These are phyloP conservation scores for Agrochola lychnidis DNA, from an alignment of 2,888 invertebrate genomes.

Conservation along the genomic window DNA sequence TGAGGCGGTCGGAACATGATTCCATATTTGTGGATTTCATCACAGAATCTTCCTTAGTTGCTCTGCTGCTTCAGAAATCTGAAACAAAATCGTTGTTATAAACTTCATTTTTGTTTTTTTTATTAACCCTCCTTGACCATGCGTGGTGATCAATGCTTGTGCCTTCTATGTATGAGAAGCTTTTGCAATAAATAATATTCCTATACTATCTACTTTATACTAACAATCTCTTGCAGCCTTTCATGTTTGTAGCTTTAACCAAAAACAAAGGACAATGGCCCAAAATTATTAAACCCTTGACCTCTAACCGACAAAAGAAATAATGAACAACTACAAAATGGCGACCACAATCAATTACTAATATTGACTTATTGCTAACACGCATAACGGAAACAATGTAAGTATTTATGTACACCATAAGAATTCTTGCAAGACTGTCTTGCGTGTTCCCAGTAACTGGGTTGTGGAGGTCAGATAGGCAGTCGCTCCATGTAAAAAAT, in stretches of 20 bases:
- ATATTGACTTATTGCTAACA: not conserved
- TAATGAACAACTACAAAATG: not conserved
- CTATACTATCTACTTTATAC: not conserved
- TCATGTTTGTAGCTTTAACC: not conserved
- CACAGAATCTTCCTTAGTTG: slow-evolving; percentile 57
- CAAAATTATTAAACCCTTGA: not conserved
- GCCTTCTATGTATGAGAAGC: no score
- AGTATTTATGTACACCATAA: not conserved
- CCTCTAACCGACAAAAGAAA: not conserved
- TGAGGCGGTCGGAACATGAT: slow-evolving; percentile 85
- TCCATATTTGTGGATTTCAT: slow-evolving; percentile 90
- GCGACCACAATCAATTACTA: not conserved
- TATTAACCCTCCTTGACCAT: not conserved
- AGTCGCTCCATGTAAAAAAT: not conserved
- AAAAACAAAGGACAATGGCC: not conserved
- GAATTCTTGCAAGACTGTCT: not conserved
- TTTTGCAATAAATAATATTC: not conserved
- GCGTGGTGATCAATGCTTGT: not conserved
- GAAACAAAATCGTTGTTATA: slow-evolving; percentile 17
- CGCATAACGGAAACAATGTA: not conserved
- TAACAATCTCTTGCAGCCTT: not conserved
- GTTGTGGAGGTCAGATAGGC: not conserved
- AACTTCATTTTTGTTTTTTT: no score
- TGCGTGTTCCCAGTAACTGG: not conserved
- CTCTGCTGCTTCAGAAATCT: slow-evolving; percentile 31